Percentiles rank a stretch among this genome's conserved stretches.
Evolutionary conservation across 2,797 vertebrate genomes (phyloP).

Genomic region (Arctocebus calabarensis): DNA sequence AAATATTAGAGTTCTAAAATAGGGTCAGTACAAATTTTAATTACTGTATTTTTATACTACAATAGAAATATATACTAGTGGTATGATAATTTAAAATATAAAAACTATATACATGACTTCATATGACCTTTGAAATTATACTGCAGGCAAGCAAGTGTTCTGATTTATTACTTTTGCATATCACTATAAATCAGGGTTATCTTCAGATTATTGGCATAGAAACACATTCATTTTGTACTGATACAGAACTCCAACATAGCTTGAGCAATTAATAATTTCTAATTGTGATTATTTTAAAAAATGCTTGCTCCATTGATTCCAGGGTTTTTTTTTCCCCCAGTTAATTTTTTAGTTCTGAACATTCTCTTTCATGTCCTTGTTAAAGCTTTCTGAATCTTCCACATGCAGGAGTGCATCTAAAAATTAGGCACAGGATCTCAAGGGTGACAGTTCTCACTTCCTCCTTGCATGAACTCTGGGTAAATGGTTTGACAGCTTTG

Average conservation of each 20-base stretch:
- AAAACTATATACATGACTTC: not conserved
- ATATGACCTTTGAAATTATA: slow-evolving; percentile 33
- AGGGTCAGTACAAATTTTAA: not conserved
- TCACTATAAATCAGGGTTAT: not conserved
- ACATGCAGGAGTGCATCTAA: not conserved
- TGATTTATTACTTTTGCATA: not conserved
- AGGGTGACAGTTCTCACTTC: not conserved
- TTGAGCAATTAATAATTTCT: not conserved
- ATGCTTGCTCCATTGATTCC: not conserved
- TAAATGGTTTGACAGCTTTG: not conserved
- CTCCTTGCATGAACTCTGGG: not conserved
- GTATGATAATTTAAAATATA: not conserved
- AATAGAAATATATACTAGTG: not conserved
- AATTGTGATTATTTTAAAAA: slow-evolving; percentile 19
- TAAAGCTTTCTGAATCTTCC: not conserved
- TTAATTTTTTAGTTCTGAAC: slow-evolving; percentile 8
- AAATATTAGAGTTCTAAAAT: not conserved
- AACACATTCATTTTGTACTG: not conserved
- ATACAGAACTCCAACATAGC: not conserved
- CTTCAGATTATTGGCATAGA: slow-evolving; percentile 24
- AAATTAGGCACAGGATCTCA: not conserved
- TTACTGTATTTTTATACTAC: not conserved
- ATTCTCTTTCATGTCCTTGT: slow-evolving; percentile 5
- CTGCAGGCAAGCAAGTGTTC: not conserved
- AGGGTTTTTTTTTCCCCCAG: not conserved